Conservation (phyloP, 2,888 invertebrate species). For the Gastrophysa polygoni region DNA sequence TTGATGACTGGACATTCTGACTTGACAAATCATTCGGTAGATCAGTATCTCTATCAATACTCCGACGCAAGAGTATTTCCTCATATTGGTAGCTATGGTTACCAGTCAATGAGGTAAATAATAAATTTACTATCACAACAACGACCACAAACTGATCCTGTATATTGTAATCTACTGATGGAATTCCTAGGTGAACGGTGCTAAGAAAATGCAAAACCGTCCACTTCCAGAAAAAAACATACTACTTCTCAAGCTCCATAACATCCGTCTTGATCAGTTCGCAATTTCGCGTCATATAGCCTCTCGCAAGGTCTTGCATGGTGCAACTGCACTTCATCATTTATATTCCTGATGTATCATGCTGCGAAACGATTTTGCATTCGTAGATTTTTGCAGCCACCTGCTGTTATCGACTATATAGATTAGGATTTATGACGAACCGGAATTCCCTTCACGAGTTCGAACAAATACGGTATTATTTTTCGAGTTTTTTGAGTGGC, state of each 20-base stretch:
- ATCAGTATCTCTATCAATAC: too few relatives aligned
- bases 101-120: background rate
- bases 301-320: conserved; percentile 42
- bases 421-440: background rate
- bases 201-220: conserved; percentile 7
- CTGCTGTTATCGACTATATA: background rate
- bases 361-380: conserved; percentile 23
- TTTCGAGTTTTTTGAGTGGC: too few relatives aligned
- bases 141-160: background rate
- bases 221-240: conserved; percentile 12
- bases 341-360: conserved; percentile 26
- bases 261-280: conserved; percentile 54
- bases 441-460: background rate
- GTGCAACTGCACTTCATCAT: conserved; percentile 38
- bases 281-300: conserved; percentile 52
- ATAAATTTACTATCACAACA: background rate
- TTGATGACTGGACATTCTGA: too few relatives aligned
- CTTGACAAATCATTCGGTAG: too few relatives aligned
- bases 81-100: too few relatives aligned
- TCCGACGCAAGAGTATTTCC: too few relatives aligned
- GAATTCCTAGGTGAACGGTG: background rate
- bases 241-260: conserved; percentile 44
- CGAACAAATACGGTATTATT: background rate
- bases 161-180: background rate
- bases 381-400: background rate